Base-by-base conservation (phyloP, 2,113 vertebrate genomes). In the Pollachius pollachius region DNA sequence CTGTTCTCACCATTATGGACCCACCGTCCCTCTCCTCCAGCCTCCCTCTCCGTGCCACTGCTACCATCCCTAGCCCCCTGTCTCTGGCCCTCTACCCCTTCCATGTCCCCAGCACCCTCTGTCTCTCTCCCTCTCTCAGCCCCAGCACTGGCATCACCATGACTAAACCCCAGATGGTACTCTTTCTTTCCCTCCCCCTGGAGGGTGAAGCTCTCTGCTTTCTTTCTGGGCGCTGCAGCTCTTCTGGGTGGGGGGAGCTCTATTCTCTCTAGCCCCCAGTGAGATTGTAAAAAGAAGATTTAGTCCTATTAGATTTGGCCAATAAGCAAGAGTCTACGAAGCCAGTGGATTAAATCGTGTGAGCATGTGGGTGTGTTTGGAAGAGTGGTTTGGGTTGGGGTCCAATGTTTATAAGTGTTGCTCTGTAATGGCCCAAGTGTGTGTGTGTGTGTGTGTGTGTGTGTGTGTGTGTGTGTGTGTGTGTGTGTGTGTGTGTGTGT, bases 101-200 rank as follows among this genome's bases (percentile, higher is more conserved):
- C 73, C 71, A 48, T 63, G 73, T 62, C 70, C 64, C 75, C 75
- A 81, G 67, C 70, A 71, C 54, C 54, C 15, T 48, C 17, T 16
- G 11, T 27, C 67, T 65, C 59, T 52, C 54, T 68, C 69, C 67
- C 62, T 76, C 52, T 71, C 77, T 80, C 41, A 79, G 76, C 81
- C 80, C 72, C 80, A 66, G 84, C 84, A 85, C 84, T 91, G 90
- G 92, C 91, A 92, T 87, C 88, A 92, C 90, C 90, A 91, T 91
- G 89, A 91, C 91, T 92, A 92, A 92, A 90, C 84, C 89, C 87
- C 91, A 93, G 92, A 92, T 93, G 90, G 91, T 92, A 84, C 81
- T 73, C 88, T 83, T 89, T 89, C 88, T 74, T 88, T 86, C 83
- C 69, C 72, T 78, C 85, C 78, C 90, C 87, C 88, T 77, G 81